phyloP scores from a whole-genome alignment of 1,140 invertebrate species.

The Drosophila ohnishii region DNA sequence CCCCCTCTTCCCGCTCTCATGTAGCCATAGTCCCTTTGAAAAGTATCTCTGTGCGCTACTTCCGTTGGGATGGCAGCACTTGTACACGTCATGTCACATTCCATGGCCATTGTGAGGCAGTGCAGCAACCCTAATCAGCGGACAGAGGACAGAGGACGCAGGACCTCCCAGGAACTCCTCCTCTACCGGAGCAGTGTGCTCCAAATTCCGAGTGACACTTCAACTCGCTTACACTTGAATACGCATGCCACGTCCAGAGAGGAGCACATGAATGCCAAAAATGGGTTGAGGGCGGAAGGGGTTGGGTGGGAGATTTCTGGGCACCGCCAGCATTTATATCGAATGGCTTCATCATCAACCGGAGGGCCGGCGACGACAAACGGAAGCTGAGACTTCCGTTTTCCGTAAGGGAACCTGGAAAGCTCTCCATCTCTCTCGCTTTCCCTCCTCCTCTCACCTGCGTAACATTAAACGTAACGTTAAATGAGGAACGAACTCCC shows the following conservation, averaged over 20 bases:
- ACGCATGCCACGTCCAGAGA: slow-evolving; percentile 73
- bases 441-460: slow-evolving; percentile 36
- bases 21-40: slow-evolving; percentile 14
- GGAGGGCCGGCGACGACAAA: slow-evolving; percentile 52
- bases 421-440: neutral
- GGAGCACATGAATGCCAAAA: slow-evolving; percentile 65
- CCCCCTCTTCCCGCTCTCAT: neutral
- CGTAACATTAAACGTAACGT: slow-evolving; percentile 33
- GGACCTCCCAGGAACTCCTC: neutral
- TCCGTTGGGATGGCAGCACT: slow-evolving; percentile 52
- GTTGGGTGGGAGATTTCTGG: neutral
- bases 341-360: slow-evolving; percentile 72
- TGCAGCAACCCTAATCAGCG: slow-evolving; percentile 74
- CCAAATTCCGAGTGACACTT: slow-evolving; percentile 78
- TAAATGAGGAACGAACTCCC: slow-evolving; percentile 28
- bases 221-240: slow-evolving; percentile 75
- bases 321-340: slow-evolving; percentile 71
- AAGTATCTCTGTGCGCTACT: slow-evolving; percentile 36
- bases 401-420: slow-evolving; percentile 7
- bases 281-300: slow-evolving; percentile 24
- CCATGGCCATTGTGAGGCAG: slow-evolving; percentile 63
- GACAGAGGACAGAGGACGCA: slow-evolving; percentile 32
- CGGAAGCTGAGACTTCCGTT: slow-evolving; percentile 74
- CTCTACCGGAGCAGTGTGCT: slow-evolving; percentile 42
- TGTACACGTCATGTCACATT: slow-evolving; percentile 75